Base-by-base conservation (phyloP, 2,888 invertebrate species). In the Lathronympha strigana region DNA sequence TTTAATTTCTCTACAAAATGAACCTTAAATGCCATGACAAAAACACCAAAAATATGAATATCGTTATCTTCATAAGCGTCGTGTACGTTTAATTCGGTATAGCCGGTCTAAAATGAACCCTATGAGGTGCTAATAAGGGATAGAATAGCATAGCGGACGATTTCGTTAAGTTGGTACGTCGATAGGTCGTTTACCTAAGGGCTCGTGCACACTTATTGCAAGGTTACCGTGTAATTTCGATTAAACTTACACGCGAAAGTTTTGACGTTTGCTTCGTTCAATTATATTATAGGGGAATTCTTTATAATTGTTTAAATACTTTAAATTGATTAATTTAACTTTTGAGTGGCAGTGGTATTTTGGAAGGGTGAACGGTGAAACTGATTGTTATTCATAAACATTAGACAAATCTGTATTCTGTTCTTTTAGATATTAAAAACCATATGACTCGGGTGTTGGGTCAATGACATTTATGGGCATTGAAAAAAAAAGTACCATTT, bases 131-230 rank as follows among this genome's bases (percentile, higher is more conserved):
- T 0, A 9, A 28, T 55, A 55, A 38, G 40, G 25, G 36, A 21
- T 54, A 17, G 23, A 9, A 8, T 15, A 21, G 21, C 40, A 25
- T 25, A 17, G 9, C 25, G 11, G 11, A 11, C n/a, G 13, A 8
- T 3, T 0, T 57, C 6, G 6, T 17, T 43, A n/a, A 31, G 55
- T 43, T 43, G 17, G 28, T 19, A 6, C 28, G 28, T 19, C 55
- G 13, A 31, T 57, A 57, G 43, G 55, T 57, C 55, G 55, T 57
- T 57, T 57, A 43, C 55, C 55, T 57, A 57, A 57, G 43, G 55
- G 55, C 43, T 17, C 55, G 55, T 31, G 55, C 43, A 57, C 17
- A 57, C 55, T 19, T 21, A 51, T 19, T 43, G 25, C 40, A 57
- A 43, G 55, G 43, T 57, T 57, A 31, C 43, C 43, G 28, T 28